Conservation (phyloP, 2,113 vertebrate species). For the Otolemur garnettii region DNA sequence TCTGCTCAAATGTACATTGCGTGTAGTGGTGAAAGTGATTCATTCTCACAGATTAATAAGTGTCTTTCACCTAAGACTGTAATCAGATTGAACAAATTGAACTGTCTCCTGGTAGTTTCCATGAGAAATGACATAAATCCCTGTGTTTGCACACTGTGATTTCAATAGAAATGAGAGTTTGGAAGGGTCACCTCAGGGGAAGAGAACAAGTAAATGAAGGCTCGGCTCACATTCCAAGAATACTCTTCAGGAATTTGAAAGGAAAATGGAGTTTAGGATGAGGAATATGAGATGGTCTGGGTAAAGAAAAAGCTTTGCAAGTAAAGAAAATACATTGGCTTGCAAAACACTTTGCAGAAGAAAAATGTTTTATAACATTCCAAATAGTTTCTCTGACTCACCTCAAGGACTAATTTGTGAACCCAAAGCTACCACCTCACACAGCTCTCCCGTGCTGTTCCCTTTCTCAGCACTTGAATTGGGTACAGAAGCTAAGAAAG, state of each 20-base stretch:
- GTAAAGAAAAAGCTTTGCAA: background rate
- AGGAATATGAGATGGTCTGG: background rate
- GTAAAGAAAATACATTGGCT: background rate
- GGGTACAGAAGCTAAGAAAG: background rate
- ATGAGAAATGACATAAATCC: conserved; percentile 67
- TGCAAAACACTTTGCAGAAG: conserved; percentile 14
- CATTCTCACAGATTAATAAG: conserved; percentile 71
- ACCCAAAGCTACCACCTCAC: background rate
- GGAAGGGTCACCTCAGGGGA: background rate
- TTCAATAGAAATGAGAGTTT: conserved; percentile 65
- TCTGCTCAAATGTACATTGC: background rate
- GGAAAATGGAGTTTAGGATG: background rate
- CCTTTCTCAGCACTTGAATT: background rate
- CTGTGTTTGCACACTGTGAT: background rate
- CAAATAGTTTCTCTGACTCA: background rate
- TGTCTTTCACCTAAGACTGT: conserved; percentile 64
- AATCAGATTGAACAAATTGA: conserved; percentile 77
- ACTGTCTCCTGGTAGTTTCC: conserved; percentile 44
- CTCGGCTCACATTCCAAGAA: background rate
- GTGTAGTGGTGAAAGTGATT: conserved; percentile 68
- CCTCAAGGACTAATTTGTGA: background rate
- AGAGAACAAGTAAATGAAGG: background rate
- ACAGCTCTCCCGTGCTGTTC: background rate
- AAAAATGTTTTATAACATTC: background rate
- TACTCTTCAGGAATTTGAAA: conserved; percentile 43